A percentile compares a stretch with the other conserved stretches of the same genome.
Conservation (phyloP, 2,113 vertebrate species). For the Grantiella picta region DNA sequence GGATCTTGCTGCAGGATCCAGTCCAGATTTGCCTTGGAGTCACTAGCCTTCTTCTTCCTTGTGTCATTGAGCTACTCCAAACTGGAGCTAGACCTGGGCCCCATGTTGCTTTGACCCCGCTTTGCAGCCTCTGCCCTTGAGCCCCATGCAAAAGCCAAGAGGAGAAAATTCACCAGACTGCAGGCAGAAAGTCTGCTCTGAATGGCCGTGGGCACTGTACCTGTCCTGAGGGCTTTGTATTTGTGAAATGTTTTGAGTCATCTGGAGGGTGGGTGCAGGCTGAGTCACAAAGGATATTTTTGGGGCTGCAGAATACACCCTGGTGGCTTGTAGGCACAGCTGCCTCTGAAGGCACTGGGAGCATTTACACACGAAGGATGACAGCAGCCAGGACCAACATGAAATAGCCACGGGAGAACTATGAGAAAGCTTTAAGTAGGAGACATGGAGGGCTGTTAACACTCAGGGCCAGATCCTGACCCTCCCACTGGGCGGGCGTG, state of each 20-base stretch:
- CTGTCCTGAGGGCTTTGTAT: neutral
- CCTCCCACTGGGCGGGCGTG: neutral
- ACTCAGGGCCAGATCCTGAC: neutral
- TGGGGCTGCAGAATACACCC: neutral
- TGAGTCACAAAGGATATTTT: neutral
- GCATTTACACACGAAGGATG: neutral
- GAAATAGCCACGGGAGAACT: neutral
- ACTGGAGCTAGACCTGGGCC: neutral
- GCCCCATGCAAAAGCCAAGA: neutral
- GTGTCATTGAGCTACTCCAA: neutral
- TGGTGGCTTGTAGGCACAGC: neutral
- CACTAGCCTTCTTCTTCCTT: neutral
- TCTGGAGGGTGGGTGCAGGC: neutral
- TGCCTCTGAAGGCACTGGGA: neutral
- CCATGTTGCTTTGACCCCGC: neutral
- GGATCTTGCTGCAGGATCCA: neutral
- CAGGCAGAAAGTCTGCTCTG: neutral
- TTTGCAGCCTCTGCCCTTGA: neutral
- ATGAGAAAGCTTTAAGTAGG: neutral
- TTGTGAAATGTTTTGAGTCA: neutral
- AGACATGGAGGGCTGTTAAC: constrained; percentile 25
- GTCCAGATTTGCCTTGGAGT: neutral
- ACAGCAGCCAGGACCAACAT: neutral
- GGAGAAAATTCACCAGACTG: neutral
- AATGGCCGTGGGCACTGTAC: neutral